Conservation (phyloP, 1,140 invertebrate genomes). For the Caerostris darwini region DNA sequence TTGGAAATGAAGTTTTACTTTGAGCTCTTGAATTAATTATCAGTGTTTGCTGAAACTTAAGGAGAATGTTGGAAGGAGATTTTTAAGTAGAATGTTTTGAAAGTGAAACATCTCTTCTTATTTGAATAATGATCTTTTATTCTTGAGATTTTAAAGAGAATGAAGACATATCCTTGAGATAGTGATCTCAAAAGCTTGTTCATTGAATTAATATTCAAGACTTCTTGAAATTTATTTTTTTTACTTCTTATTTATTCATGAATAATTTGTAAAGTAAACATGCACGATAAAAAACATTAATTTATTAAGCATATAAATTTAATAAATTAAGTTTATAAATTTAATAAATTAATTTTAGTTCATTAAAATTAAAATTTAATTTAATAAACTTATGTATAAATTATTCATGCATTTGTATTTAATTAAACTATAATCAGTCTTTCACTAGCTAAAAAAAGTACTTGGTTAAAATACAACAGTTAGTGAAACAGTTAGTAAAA, state of each 20-base stretch:
- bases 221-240: not conserved
- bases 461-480: no score
- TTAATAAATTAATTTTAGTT: no score
- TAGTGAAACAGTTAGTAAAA: no score
- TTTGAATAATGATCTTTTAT: slow-evolving; percentile 59
- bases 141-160: not conserved
- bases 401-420: no score
- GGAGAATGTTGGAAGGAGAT: not conserved
- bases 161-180: not conserved
- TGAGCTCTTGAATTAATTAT: slow-evolving; percentile 59
- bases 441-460: no score
- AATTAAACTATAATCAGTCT: no score
- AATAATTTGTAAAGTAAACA: no score
- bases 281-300: no score
- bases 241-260: not conserved
- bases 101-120: slow-evolving; percentile 19
- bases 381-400: no score
- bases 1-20: slow-evolving; percentile 45
- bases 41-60: slow-evolving; percentile 20
- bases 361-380: no score
- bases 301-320: no score
- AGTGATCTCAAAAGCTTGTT: not conserved
- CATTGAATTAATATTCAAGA: not conserved
- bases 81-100: slow-evolving; percentile 53
- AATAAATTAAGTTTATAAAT: no score